Evolutionary conservation across 2,797 vertebrate species (phyloP), one percentile per base, ranked within the genome.

Genomic region (Cirrhinus mrigala): DNA sequence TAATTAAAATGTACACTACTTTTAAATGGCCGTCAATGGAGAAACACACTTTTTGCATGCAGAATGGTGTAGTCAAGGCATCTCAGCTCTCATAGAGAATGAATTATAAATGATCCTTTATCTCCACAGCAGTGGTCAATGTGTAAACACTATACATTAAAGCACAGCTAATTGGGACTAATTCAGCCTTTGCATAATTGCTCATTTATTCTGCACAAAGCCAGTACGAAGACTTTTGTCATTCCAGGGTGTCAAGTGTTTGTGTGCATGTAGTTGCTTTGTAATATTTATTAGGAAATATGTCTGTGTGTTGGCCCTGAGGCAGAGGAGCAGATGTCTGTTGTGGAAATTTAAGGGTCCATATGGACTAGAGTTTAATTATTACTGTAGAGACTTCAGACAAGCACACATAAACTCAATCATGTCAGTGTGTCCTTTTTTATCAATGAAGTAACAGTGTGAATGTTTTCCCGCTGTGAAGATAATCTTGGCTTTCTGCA

Each of bases 341-440:
- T 56, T 78, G 79, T 77, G 44, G 60, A 87, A 81, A 87, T 81
- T 85, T 54, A 85, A 71, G 56, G 33, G 29, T 81, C 82, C 86
- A 85, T 87, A 87, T 87, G 86, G 86, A 88, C 68, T 70, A 14
- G 33, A 80, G 40, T 80, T 88, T 48, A 88, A 86, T 83, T 85
- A 85, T 88, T 85, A 85, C 81, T 83, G 68, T 58, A 76, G 76
- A 70, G 58, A 68, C 46, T 29, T 52, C 64, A 76, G 50, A 56
- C 50, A 69, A 60, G 27, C 24, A 50, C 66, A 12, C 58, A 44
- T 60, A 52, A 22, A 40, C 44, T 50, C 37, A 24, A 50, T 60
- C 66, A 75, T 81, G 24, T 79, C 27, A 27, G 11, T 40, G 52
- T 78, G 52, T 82, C 79, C 74, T 68, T 58, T 58, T 71, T 62